Evolutionary conservation across 2,113 vertebrate species (phyloP).

Genomic region (Zosterops borbonicus): DNA sequence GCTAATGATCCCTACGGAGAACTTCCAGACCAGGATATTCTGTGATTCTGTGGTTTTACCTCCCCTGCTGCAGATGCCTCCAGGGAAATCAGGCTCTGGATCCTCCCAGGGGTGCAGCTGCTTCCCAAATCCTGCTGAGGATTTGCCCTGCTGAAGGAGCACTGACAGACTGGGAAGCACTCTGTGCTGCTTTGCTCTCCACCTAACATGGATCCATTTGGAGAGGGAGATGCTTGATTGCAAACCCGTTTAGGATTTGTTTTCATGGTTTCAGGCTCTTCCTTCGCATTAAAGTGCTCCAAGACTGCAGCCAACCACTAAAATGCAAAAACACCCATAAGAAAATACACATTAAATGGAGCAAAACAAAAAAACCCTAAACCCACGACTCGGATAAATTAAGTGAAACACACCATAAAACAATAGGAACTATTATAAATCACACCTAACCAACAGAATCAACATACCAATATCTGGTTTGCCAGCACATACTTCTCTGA

Average conservation of each 20-base stretch:
- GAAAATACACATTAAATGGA: not conserved
- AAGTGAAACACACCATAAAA: not conserved
- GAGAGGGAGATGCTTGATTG: not conserved
- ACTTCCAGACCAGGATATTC: not conserved
- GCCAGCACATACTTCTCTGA: slow-evolving; percentile 33
- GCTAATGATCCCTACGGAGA: accelerated
- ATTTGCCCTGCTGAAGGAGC: accelerated
- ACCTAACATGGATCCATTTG: not conserved
- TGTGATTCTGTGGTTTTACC: not conserved
- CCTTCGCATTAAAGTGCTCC: not conserved
- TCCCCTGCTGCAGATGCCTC: not conserved
- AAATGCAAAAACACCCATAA: not conserved
- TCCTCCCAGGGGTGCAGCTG: not conserved
- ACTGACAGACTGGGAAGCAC: not conserved
- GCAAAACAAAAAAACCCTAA: not conserved
- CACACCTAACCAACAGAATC: not conserved
- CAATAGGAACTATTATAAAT: slow-evolving; percentile 34
- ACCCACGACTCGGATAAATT: not conserved
- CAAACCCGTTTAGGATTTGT: not conserved
- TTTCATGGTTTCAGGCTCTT: not conserved
- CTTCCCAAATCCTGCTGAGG: not conserved
- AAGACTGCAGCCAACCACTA: not conserved
- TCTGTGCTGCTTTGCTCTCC: not conserved
- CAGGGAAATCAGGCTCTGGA: not conserved
- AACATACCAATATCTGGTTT: slow-evolving; percentile 23